phyloP scores from a whole-genome alignment of 1,140 invertebrate species.

The Euwallacea fornicatus region DNA sequence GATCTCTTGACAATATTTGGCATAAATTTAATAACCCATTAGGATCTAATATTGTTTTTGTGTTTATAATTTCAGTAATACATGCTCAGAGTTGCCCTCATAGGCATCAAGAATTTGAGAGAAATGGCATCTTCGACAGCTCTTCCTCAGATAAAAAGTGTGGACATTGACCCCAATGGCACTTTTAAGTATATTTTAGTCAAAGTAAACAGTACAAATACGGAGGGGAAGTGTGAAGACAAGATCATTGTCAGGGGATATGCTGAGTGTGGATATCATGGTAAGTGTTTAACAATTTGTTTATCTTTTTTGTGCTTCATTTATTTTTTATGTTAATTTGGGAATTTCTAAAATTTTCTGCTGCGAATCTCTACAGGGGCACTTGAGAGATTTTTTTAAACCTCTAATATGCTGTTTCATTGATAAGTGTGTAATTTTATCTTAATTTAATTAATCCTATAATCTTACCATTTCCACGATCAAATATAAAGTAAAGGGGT shows the following conservation, averaged over 20 bases:
- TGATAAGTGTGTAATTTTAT: too few species aligned
- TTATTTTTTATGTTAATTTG: neutral
- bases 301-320: neutral
- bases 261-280: slow-evolving; percentile 68
- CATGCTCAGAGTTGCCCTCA: too few species aligned
- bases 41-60: too few species aligned
- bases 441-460: too few species aligned
- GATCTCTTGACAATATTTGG: too few species aligned
- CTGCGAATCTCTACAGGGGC: neutral
- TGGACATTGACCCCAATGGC: slow-evolving; percentile 78
- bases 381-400: too few species aligned
- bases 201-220: slow-evolving; percentile 60
- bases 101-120: neutral
- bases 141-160: slow-evolving; percentile 62
- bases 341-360: neutral
- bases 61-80: too few species aligned
- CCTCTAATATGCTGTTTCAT: too few species aligned
- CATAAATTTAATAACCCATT: too few species aligned
- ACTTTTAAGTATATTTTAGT: slow-evolving; percentile 88
- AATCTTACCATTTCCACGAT: too few species aligned
- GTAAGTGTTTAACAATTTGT: slow-evolving; percentile 53
- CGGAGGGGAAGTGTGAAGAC: slow-evolving; percentile 52
- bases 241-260: slow-evolving; percentile 78
- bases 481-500: too few species aligned
- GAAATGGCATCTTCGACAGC: slow-evolving; percentile 36